These are phyloP conservation scores for Lasioglossum leucozonium DNA, from an alignment of 2,888 invertebrate species.

Conservation along the genomic window DNA sequence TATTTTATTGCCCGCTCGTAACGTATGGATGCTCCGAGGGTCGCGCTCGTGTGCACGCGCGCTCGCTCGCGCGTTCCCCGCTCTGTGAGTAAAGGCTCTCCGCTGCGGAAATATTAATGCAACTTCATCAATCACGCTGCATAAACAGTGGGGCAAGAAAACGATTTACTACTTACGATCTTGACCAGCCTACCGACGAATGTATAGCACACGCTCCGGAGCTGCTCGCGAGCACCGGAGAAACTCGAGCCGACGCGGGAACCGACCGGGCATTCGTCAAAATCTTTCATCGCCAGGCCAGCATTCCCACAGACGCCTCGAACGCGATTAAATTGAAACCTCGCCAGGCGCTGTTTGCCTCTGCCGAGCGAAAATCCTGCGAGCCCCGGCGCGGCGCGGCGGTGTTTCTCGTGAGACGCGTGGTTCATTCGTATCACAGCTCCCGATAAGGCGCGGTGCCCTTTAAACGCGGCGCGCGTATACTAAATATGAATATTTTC, in stretches of 20 bases:
- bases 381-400: neutral
- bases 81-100: slow-evolving; percentile 49
- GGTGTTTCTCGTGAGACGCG: neutral
- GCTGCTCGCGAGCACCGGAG: slow-evolving; percentile 31
- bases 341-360: slow-evolving; percentile 18
- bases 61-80: neutral
- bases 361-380: slow-evolving; percentile 1
- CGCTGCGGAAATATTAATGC: slow-evolving; percentile 72
- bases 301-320: slow-evolving; percentile 35
- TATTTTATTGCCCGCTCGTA: slow-evolving; percentile 69
- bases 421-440: neutral
- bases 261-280: slow-evolving; percentile 56
- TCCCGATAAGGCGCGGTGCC: neutral
- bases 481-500: no score
- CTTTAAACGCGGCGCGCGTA: no score
- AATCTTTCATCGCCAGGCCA: slow-evolving; percentile 56
- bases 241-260: slow-evolving; percentile 38
- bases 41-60: slow-evolving; percentile 22
- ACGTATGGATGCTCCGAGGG: slow-evolving; percentile 59
- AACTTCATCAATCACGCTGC: slow-evolving; percentile 74
- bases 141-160: slow-evolving; percentile 69
- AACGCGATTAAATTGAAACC: slow-evolving; percentile 47
- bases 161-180: slow-evolving; percentile 66
- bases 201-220: slow-evolving; percentile 51
- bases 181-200: slow-evolving; percentile 60